Percentiles rank a stretch among this genome's conserved stretches.
Conservation (phyloP, 2,797 vertebrate species). For the Ataeniobius toweri region DNA sequence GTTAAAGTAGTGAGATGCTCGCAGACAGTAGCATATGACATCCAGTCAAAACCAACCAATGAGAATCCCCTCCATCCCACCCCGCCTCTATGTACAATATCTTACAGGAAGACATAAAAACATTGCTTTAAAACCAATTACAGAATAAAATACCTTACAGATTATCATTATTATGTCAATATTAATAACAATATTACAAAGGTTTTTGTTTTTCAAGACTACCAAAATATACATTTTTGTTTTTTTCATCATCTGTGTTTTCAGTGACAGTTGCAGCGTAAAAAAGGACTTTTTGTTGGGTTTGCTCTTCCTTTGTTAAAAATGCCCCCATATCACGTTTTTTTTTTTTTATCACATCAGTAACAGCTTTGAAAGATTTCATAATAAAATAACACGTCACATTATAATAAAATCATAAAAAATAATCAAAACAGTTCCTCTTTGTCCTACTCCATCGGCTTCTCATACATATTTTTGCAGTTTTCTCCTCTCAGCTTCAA, state of each 20-base stretch:
- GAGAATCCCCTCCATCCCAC: conserved; percentile 48
- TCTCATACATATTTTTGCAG: conserved; percentile 51
- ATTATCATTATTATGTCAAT: conserved; percentile 80
- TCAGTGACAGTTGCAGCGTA: conserved; percentile 65
- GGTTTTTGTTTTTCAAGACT: conserved; percentile 85
- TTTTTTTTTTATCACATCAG: conserved; percentile 61
- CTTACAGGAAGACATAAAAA: conserved; percentile 92
- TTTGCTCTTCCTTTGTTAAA: conserved; percentile 82
- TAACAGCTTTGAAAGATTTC: conserved; percentile 69
- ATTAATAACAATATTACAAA: conserved; percentile 85
- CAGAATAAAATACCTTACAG: conserved; percentile 87
- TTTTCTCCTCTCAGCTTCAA: conserved; percentile 67
- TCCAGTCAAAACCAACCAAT: conserved; percentile 73
- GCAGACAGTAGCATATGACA: conserved; percentile 60
- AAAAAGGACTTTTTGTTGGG: conserved; percentile 66
- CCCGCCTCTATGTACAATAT: conserved; percentile 92
- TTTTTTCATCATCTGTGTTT: conserved; percentile 52
- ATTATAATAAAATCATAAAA: conserved; percentile 69
- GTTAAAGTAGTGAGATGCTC: conserved; percentile 68
- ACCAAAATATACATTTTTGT: conserved; percentile 94
- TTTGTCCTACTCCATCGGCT: conserved; percentile 62
- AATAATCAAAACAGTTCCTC: conserved; percentile 62
- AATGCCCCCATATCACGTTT: conserved; percentile 35
- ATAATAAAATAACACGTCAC: conserved; percentile 61
- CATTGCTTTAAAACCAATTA: conserved; percentile 88